Base-by-base conservation (phyloP, 2,113 vertebrate genomes). In the Arenaria interpres region DNA sequence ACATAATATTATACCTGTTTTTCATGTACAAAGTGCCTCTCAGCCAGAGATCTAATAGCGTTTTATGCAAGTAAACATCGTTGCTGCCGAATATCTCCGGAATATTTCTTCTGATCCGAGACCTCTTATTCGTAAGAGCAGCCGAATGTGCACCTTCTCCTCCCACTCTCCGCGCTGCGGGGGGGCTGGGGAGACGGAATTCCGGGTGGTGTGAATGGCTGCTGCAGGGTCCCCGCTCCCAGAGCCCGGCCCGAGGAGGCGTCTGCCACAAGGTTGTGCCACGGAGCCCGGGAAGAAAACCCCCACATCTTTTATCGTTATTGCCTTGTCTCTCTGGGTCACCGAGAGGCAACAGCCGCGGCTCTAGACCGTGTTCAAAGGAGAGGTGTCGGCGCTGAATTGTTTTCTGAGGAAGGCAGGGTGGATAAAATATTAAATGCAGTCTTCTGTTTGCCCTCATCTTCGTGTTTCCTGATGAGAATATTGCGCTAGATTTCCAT, bases 351-450 rank as follows among this genome's bases (percentile, higher is more conserved):
- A 96, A 82, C 62, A 60, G 90, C 96, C 63, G 76, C 92, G 54
- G 91, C 82, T 88, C 63, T 66, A 86, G 91, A 74, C 64, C 54
- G 13, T 89, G 92, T 94, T 96, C 95, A 95, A 96, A 97, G 93
- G 88, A 85, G 35, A 77, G 90, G 84, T 95, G 91, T 97, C 93
- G 89, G 85, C 35, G 56, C 72, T 72, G 96, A 95, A 93, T 97
- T 96, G 86, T 97, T 97, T 89, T 84, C 76, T 91, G 89, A 88
- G 63, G 93, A 96, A 91, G 88, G 86, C 96, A 95, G 89, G 82
- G 79, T 90, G 95, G 96, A 95, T 96, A 90, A 97, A 97, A 97
- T 87, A 95, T 97, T 97, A 96, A 96, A 91, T 50, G 93, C 93
- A 60, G n/a, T 90, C 89, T 90, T 81, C 79, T 91, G 4, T 50